Percentiles rank a stretch among this genome's conserved stretches.
Evolutionary conservation across 2,113 vertebrate genomes (phyloP).

Genomic region (Pygoscelis adeliae): DNA sequence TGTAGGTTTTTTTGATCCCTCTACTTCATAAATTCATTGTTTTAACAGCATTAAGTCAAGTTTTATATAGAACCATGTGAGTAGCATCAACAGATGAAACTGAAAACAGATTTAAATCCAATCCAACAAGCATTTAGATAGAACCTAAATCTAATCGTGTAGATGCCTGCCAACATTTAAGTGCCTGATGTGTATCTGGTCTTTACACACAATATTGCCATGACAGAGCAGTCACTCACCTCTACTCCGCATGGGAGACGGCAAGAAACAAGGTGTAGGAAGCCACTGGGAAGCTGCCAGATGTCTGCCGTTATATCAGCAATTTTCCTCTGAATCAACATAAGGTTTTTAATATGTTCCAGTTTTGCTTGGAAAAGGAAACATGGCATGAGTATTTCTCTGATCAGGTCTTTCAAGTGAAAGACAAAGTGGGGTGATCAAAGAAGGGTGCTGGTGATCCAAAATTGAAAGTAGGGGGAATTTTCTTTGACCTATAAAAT

Average conservation of each 20-base stretch:
- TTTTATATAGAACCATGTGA: background rate
- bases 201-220: background rate
- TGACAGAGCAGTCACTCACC: background rate
- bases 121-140: background rate
- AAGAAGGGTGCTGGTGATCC: background rate
- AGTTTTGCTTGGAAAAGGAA: background rate
- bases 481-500: background rate
- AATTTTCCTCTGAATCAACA: background rate
- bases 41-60: background rate
- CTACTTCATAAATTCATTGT: background rate
- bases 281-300: background rate
- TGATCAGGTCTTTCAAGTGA: background rate
- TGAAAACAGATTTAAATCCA: background rate
- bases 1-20: rapidly evolving
- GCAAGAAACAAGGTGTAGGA: background rate
- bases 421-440: background rate
- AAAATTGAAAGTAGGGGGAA: background rate
- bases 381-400: background rate
- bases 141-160: background rate
- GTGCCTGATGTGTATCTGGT: background rate
- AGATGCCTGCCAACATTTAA: background rate
- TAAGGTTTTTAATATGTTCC: background rate
- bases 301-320: background rate
- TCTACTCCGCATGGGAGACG: rapidly evolving
- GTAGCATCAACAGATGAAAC: background rate